Evolutionary conservation across 2,797 vertebrate genomes (phyloP), one percentile per base, ranked within the genome.

Genomic region (Danio tinwini): DNA sequence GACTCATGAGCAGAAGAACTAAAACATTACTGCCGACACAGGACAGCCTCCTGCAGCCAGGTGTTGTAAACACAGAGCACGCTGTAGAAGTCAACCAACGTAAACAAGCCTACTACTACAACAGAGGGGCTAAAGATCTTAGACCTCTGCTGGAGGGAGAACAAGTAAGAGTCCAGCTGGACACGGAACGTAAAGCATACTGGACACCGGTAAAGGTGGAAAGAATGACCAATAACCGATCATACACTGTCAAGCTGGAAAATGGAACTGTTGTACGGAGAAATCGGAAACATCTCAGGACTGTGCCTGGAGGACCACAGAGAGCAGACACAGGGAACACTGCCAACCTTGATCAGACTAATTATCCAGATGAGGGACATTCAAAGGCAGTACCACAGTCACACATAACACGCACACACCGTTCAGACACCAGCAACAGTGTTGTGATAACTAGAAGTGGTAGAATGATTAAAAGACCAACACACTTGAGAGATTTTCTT

Each of bases 281-380:
- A 45, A 64, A 64, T 64, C 5, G 11, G 65, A 68, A 69, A 17
- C 16, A n/a, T 52, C 47, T 69, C 21, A 39, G 67, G 49, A 69
- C 64, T 49, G 63, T 65, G 4, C 12, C 64, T 49, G 44, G 19
- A 47, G 10, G 44, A 21, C 17, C 44, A 29, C 63, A 47, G 58
- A 45, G n/a, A 47, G 44, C 17, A 67, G 44, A 67, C 7, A n/a
- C 13, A 40, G 5, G 2, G 7, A 62, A 62, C 37, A 37, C 0
- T 67, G 17, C 13, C 42, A 67, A 67, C 14, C 3, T 8, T 13
- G 63, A 47, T 0, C n/a, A 49, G 64, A 29, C 44, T 47, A 67
- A 65, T 47, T 11, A 47, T 21, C 6, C 6, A 14, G 7, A 67
- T 49, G 17, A 49, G 17, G 44, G 44, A 47, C 37, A 21, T 21